Evolutionary conservation across 2,888 invertebrate species (phyloP).

Genomic region (Dinocampus coccinellae): DNA sequence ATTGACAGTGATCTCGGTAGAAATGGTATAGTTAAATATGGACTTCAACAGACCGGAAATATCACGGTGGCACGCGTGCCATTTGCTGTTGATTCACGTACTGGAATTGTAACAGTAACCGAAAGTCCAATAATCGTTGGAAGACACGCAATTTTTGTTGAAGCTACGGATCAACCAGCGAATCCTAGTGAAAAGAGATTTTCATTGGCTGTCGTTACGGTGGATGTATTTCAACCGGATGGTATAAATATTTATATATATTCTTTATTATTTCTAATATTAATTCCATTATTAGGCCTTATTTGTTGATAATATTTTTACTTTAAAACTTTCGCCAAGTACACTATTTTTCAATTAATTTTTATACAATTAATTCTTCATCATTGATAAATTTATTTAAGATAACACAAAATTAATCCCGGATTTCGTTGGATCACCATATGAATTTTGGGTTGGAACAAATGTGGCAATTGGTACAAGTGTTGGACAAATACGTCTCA

Average conservation of each 20-base stretch:
- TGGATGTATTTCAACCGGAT: slow-evolving; percentile 77
- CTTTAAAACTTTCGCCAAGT: not conserved
- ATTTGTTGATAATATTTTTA: not conserved
- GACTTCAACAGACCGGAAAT: slow-evolving; percentile 78
- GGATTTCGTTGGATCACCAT: slow-evolving; percentile 87
- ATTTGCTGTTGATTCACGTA: slow-evolving; percentile 80
- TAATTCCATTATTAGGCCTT: slow-evolving; percentile 17
- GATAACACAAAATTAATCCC: slow-evolving; percentile 73
- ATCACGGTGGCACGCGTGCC: slow-evolving; percentile 76
- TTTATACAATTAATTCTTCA: not conserved
- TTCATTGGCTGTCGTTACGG: slow-evolving; percentile 86
- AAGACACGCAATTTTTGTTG: slow-evolving; percentile 84
- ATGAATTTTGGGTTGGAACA: slow-evolving; percentile 92
- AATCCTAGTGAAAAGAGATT: slow-evolving; percentile 88
- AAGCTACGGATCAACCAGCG: slow-evolving; percentile 85
- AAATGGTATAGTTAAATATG: slow-evolving; percentile 83
- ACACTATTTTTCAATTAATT: not conserved
- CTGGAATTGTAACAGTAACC: slow-evolving; percentile 77
- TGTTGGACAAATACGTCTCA: slow-evolving; percentile 86
- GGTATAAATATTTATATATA: slow-evolving; percentile 41
- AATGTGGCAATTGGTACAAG: slow-evolving; percentile 88
- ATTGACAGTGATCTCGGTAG: slow-evolving; percentile 85
- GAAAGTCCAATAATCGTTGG: slow-evolving; percentile 78
- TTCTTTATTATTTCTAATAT: not conserved
- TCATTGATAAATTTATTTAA: slow-evolving; percentile 50